Evolutionary conservation across 2,797 vertebrate species (phyloP).

Genomic region (Cossypha heuglini): DNA sequence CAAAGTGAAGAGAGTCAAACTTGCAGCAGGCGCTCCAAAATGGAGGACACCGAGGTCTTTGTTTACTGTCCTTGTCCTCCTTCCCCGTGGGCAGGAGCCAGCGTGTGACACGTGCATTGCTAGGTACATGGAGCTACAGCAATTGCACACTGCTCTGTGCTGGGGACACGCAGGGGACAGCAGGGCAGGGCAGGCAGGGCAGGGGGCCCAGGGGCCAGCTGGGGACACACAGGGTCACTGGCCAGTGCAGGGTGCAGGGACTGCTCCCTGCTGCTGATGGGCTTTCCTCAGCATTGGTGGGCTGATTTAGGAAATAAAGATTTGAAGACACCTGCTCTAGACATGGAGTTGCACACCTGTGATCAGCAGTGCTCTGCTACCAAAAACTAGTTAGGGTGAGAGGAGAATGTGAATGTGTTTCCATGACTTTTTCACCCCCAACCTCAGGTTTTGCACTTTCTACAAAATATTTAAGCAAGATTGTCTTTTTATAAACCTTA

Average conservation of each 20-base stretch:
- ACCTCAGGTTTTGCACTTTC: neutral
- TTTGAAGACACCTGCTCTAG: neutral
- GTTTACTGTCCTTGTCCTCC: slow-evolving; percentile 65
- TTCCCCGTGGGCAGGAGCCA: slow-evolving; percentile 66
- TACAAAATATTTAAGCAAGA: neutral
- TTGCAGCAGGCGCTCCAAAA: slow-evolving; percentile 69
- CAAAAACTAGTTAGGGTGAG: neutral
- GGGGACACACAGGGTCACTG: neutral
- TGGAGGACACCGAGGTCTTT: slow-evolving; percentile 66
- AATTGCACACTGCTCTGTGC: neutral
- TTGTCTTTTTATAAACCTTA: neutral
- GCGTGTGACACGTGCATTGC: slow-evolving; percentile 56
- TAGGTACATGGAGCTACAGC: slow-evolving; percentile 21
- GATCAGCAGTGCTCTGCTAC: rapidly evolving
- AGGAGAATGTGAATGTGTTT: neutral
- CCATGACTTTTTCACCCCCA: neutral
- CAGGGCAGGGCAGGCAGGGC: neutral
- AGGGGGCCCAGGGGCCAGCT: neutral
- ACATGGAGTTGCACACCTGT: neutral
- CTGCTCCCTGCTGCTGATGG: neutral
- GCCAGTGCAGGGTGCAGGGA: neutral
- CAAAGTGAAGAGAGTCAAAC: slow-evolving; percentile 68
- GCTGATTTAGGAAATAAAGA: neutral
- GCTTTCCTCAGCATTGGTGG: neutral
- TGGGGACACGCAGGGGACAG: neutral